Evolutionary conservation across 2,113 vertebrate species (phyloP).

Genomic region (Otis tarda): DNA sequence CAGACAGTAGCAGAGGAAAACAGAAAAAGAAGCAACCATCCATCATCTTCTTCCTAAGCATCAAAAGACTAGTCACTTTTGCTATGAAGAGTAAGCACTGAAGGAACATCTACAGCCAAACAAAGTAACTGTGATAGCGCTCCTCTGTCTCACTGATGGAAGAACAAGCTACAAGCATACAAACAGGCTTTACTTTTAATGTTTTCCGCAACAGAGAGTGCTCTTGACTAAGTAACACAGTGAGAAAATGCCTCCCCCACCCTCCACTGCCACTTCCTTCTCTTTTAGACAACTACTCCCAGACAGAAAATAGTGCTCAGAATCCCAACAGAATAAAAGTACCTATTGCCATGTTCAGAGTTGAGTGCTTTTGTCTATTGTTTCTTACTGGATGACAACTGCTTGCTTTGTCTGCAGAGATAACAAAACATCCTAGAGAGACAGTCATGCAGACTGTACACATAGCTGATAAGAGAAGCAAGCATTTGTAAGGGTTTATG

Average conservation of each 20-base stretch:
- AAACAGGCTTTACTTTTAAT: not conserved
- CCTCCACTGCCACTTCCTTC: not conserved
- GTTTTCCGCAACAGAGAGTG: not conserved
- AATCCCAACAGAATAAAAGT: not conserved
- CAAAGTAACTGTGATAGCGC: not conserved
- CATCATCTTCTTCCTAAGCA: not conserved
- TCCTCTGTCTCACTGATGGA: not conserved
- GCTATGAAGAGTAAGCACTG: not conserved
- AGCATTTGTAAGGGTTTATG: not conserved
- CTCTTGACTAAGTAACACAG: not conserved
- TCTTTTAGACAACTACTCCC: not conserved
- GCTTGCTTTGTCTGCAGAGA: not conserved
- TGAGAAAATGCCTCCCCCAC: not conserved
- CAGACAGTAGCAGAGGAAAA: not conserved
- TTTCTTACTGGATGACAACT: not conserved
- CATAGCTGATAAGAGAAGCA: not conserved
- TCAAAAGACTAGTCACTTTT: not conserved
- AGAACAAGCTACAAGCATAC: not conserved
- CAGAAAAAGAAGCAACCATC: not conserved
- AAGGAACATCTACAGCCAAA: not conserved
- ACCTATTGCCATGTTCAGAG: not conserved
- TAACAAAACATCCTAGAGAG: not conserved
- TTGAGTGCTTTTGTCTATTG: not conserved
- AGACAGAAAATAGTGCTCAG: not conserved
- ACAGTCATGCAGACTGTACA: not conserved